A percentile compares a stretch with the other conserved stretches of the same genome.
phyloP scores from a whole-genome alignment of 2,797 vertebrate genomes.

The Siniperca undulata region DNA sequence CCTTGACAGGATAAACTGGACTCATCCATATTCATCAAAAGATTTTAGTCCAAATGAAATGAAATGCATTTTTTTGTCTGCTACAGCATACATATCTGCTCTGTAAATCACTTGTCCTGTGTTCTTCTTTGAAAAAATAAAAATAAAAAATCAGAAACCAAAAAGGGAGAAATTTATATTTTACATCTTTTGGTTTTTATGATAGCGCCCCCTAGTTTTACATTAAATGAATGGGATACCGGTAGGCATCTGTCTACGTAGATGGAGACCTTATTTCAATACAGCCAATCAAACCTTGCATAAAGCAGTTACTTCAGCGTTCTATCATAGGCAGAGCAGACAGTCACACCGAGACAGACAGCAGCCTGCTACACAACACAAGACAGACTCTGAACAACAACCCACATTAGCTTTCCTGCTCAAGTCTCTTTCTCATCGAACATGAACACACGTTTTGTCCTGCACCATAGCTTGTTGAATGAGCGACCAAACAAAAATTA shows the following conservation, averaged over 20 bases:
- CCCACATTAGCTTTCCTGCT: background rate
- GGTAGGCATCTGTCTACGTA: background rate
- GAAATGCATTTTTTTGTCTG: background rate
- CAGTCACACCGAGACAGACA: background rate
- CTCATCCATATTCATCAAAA: constrained; percentile 23
- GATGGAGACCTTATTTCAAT: background rate
- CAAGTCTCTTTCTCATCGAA: background rate
- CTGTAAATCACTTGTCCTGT: no score
- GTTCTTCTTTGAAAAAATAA: background rate
- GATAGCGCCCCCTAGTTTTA: no score
- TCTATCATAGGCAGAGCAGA: background rate
- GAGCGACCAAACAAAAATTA: background rate
- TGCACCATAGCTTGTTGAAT: background rate
- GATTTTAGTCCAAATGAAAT: background rate
- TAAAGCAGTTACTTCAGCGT: background rate
- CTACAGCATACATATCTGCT: background rate
- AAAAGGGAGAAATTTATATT: background rate
- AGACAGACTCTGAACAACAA: no score
- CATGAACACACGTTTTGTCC: background rate
- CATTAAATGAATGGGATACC: no score
- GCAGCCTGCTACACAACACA: background rate
- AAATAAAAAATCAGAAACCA: background rate
- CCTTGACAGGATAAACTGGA: background rate
- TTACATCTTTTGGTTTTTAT: background rate
- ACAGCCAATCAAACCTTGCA: background rate